Evolutionary conservation across 1,140 invertebrate genomes (phyloP), one percentile per base, ranked within the genome.

Genomic region (Hyposmocoma kahamanoa): DNA sequence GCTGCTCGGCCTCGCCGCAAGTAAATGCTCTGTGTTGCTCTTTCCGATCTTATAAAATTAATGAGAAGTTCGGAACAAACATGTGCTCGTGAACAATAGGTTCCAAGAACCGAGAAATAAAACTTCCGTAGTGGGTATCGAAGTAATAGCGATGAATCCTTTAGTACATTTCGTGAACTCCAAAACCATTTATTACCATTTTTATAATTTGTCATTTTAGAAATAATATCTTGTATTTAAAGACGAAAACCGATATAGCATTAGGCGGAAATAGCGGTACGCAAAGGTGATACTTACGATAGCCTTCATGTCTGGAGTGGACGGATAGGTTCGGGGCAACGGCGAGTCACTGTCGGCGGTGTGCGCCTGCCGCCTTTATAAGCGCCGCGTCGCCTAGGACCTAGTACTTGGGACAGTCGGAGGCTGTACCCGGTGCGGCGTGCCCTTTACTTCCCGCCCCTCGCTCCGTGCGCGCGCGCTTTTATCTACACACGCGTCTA

Each of bases 271-370:
- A 13, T 2, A 21, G 3, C 19, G n/a, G n/a, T n/a, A n/a, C n/a
- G n/a, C n/a, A n/a, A n/a, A n/a, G 13, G 13, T 46, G 24, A 21
- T n/a, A 47, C 45, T 47, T 47, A 47, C 45, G 32, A 47, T 38
- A 47, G 45, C 45, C 45, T 47, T 47, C 45, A 47, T 47, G 45
- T 24, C 26, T 11, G 13, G 45, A 36, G 24, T 15, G 17, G 13
- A 18, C 30, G 17, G 32, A 18, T 21, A 6, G 18, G 18, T 3
- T 15, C 15, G 38, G 32, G 13, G 28, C 43, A 32, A 30, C 22
- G 11, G 11, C 13, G 10, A 15, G 28, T 6, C 19, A 5, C 13
- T 22, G 20, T 22, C 28, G n/a, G n/a, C 6, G 45, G 6, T 20
- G 20, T 34, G 21, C 32, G 17, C 30, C 20, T 4, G 13, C 1